Evolutionary conservation across 2,113 vertebrate genomes (phyloP), one percentile per base, ranked within the genome.

Genomic region (Cheirogaleus medius): DNA sequence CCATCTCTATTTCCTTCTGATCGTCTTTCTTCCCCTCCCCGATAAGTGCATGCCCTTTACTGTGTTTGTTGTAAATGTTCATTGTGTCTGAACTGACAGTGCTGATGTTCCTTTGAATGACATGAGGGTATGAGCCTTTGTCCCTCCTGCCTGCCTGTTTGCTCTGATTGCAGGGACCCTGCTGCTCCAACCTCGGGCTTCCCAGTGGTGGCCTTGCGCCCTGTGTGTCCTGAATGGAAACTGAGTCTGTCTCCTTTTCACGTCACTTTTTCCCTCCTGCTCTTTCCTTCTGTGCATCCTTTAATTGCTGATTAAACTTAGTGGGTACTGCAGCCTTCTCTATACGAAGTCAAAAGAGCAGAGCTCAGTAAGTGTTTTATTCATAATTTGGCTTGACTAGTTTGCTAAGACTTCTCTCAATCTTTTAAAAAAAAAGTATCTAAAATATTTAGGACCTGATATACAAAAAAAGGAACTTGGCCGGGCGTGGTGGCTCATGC

Each of bases 141-240:
- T 58, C 64, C 60, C 56, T 44, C 77, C 29, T 37, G 9, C 87
- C 76, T 3, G 10, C 91, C 83, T 73, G 0, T 71, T 96, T 91
- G 92, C 71, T 94, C 97, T 98, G 27, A 95, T 92, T 93, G 4
- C 98, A 99, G 98, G 98, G 98, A 84, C 98, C 92, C 0, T 98
- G 95, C 96, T 94, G 98, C 97, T 97, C 98, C 8, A 97, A 98
- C 58, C 96, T 98, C 15, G 54, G 98, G 80, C 97, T 98, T 78
- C 94, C 94, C 91, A 81, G 86, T 73, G 93, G 83, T 8, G 9
- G 97, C 71, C 98, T 96, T 15, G 80, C 97, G 89, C 97, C 95
- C 97, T 95, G 0, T 95, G 98, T 92, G 42, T 98, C 95, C 98
- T 98, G 34, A 98, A 98, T 95, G 98, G 98, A 99, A 98, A 92